Evolutionary conservation across 2,797 vertebrate species (phyloP).

Genomic region (Hemibagrus guttatus): DNA sequence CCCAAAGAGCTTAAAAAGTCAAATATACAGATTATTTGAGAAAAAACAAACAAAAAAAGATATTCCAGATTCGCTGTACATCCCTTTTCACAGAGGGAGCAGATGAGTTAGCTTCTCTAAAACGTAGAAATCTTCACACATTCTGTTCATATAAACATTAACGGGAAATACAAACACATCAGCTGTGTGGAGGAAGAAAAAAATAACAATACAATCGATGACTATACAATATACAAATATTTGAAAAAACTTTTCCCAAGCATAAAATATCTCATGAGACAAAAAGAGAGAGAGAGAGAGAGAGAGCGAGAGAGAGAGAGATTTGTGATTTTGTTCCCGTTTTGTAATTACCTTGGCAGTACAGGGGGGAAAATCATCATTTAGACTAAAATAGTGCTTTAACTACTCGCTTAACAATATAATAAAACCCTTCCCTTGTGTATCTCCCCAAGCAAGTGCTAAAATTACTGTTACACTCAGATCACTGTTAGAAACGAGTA

Average conservation of each 20-base stretch:
- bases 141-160: slow-evolving; percentile 89
- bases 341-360: slow-evolving; percentile 46
- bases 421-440: slow-evolving; percentile 42
- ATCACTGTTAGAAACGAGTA: slow-evolving; percentile 38
- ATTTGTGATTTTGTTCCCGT: slow-evolving; percentile 15
- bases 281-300: slow-evolving; percentile 36
- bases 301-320: slow-evolving; percentile 22
- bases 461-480: slow-evolving; percentile 39
- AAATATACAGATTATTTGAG: slow-evolving; percentile 70
- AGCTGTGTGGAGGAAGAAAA: slow-evolving; percentile 77
- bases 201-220: slow-evolving; percentile 62
- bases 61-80: slow-evolving; percentile 73
- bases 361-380: slow-evolving; percentile 27
- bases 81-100: slow-evolving; percentile 71
- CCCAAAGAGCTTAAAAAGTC: slow-evolving; percentile 69
- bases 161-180: slow-evolving; percentile 82
- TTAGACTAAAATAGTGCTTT: slow-evolving; percentile 50
- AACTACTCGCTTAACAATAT: slow-evolving; percentile 51
- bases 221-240: slow-evolving; percentile 79
- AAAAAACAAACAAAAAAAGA: slow-evolving; percentile 65
- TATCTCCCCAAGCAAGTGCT: slow-evolving; percentile 43
- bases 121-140: slow-evolving; percentile 78
- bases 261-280: slow-evolving; percentile 42
- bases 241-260: slow-evolving; percentile 63
- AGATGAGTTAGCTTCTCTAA: slow-evolving; percentile 70